Evolutionary conservation across 2,113 vertebrate species (phyloP), one percentile per base, ranked within the genome.

Genomic region (Shinisaurus crocodilurus): DNA sequence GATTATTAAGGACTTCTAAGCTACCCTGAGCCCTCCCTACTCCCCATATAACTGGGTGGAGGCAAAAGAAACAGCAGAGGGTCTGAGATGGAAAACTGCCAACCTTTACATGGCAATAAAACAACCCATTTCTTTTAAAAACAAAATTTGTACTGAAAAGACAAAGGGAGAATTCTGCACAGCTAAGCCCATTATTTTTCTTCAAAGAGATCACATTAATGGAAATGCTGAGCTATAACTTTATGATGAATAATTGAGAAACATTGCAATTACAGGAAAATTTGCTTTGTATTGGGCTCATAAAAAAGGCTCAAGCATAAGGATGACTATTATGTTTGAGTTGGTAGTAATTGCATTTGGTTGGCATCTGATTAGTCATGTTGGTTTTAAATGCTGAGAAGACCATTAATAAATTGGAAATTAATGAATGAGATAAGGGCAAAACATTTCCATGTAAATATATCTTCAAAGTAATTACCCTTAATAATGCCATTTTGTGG

Each of bases 281-380:
- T 88, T 92, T 87, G 34, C 70, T 94, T 87, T 93, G 54, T 91
- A 92, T 74, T 90, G 70, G 74, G 50, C 60, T 96, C 90, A 94
- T 95, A 94, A 92, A 88, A 90, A 95, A 86, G 93, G 57, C 45
- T 34, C 69, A 63, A 88, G 60, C 86, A 86, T 87, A 89, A 93
- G 85, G 82, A 80, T 70, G 63, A 91, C 94, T 93, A 95, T 93
- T 88, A 89, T 88, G 89, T 95, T 94, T 89, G 74, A 84, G 60
- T 86, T 91, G 86, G 54, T 88, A 91, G 90, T 91, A 95, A 95
- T 83, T 94, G 90, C 87, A 79, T 94, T 95, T 92, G 93, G 90
- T 93, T 95, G 94, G 93, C 88, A 83, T 91, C 81, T 87, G 91
- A 94, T 96, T 93, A 95, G 84, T 93, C 89, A 94, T 34, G 43